A percentile compares a stretch with the other conserved stretches of the same genome.
phyloP scores from a whole-genome alignment of 2,797 vertebrate species.

The Mus minutoides region DNA sequence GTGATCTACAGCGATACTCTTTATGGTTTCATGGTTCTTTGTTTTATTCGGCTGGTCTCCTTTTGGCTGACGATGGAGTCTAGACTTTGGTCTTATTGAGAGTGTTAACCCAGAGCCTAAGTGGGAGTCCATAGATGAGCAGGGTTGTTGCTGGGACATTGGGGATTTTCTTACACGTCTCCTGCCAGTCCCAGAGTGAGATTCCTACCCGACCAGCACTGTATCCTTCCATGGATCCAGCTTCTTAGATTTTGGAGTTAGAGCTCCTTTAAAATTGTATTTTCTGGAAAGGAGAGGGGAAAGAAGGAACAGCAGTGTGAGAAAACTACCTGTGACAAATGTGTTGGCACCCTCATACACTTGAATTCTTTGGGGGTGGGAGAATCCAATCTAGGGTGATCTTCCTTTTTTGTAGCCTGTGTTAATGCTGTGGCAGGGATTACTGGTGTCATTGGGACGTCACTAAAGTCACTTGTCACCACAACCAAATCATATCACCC shows the following conservation, averaged over 20 bases:
- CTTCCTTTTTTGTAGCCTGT: not conserved
- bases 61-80: not conserved
- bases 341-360: no score
- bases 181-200: not conserved
- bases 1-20: not conserved
- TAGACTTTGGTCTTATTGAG: conserved; percentile 4
- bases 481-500: not conserved
- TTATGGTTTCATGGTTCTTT: not conserved
- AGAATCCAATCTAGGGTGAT: not conserved
- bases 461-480: not conserved
- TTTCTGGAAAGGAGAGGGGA: not conserved
- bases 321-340: not conserved
- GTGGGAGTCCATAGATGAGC: not conserved
- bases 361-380: not conserved
- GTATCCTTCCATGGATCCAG: not conserved
- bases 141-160: not conserved
- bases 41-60: not conserved
- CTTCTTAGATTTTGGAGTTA: not conserved
- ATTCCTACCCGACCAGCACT: not conserved
- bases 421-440: not conserved
- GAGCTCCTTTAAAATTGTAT: conserved; percentile 10
- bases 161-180: not conserved
- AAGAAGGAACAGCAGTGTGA: not conserved
- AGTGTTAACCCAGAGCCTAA: not conserved
- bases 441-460: not conserved